Percentiles rank a stretch among this genome's conserved stretches.
Conservation (phyloP, 2,888 invertebrate genomes). For the Dermolepida albohirtum region DNA sequence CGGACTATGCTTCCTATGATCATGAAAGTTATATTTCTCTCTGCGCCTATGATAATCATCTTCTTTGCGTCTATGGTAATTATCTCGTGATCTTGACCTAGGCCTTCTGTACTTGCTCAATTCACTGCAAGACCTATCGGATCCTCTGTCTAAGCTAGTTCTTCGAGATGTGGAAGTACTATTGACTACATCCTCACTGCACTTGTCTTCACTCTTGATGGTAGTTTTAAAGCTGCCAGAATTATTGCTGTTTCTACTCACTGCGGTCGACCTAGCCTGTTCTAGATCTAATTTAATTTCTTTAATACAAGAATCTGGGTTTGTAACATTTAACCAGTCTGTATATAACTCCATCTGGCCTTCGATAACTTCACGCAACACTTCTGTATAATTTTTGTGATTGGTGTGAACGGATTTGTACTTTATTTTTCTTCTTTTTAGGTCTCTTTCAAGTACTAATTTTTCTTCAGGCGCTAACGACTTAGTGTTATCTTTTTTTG, state of each 20-base stretch:
- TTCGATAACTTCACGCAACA: conserved; percentile 70
- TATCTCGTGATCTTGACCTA: conserved; percentile 14
- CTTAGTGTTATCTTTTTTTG: conserved; percentile 55
- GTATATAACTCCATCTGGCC: conserved; percentile 66
- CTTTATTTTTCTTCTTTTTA: conserved; percentile 71
- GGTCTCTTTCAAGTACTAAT: conserved; percentile 69
- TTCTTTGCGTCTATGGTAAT: conserved; percentile 1
- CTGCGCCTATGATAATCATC: not conserved
- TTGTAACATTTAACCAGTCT: conserved; percentile 54
- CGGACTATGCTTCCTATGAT: not conserved
- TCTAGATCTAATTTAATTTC: conserved; percentile 9
- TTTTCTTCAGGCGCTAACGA: conserved; percentile 65
- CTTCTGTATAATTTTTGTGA: conserved; percentile 70
- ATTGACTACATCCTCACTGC: conserved; percentile 18
- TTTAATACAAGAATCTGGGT: not conserved
- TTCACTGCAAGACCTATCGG: conserved; percentile 8
- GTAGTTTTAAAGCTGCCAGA: conserved; percentile 22
- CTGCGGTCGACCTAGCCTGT: conserved; percentile 1
- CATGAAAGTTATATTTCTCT: not conserved
- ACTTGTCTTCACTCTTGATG: conserved; percentile 12
- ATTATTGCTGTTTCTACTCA: conserved; percentile 32
- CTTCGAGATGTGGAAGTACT: conserved; percentile 23
- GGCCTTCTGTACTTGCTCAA: not conserved
- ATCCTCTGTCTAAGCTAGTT: conserved; percentile 25
- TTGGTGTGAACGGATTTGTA: conserved; percentile 70